Evolutionary conservation across 2,113 vertebrate species (phyloP).

Genomic region (Gallinago jamesoni): DNA sequence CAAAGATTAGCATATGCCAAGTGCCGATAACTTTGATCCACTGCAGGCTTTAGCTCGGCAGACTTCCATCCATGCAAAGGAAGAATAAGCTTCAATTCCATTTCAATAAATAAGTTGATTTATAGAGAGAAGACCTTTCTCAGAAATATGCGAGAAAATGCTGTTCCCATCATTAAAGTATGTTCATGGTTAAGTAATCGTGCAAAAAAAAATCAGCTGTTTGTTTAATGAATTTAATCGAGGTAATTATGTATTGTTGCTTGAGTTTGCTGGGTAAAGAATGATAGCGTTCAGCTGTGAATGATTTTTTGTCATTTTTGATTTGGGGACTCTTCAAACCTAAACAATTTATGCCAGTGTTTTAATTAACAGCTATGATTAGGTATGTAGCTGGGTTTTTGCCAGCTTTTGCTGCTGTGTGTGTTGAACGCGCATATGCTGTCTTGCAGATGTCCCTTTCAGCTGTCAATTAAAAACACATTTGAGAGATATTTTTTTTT

Average conservation of each 20-base stretch:
- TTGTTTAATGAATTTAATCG: background rate
- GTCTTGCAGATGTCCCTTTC: constrained; percentile 28
- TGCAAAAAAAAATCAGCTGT: background rate
- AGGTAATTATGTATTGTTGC: background rate
- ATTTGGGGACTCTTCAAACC: background rate
- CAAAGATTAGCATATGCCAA: background rate
- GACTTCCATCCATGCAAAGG: background rate
- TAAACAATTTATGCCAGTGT: background rate
- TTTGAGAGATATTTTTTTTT: background rate
- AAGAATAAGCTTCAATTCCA: background rate
- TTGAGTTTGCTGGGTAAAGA: background rate
- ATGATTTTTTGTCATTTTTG: background rate
- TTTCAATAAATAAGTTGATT: background rate
- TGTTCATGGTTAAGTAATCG: background rate
- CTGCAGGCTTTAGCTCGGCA: background rate
- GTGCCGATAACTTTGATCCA: background rate
- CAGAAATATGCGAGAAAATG: background rate
- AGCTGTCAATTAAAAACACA: constrained; percentile 17
- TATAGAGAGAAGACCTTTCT: background rate
- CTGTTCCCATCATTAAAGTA: background rate
- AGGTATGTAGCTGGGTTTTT: background rate
- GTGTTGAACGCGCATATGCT: background rate
- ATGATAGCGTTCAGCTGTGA: background rate
- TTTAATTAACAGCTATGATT: background rate
- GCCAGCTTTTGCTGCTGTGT: background rate